Base-by-base conservation (phyloP, 2,888 invertebrate genomes). In the Scaptomyza reducta region DNA sequence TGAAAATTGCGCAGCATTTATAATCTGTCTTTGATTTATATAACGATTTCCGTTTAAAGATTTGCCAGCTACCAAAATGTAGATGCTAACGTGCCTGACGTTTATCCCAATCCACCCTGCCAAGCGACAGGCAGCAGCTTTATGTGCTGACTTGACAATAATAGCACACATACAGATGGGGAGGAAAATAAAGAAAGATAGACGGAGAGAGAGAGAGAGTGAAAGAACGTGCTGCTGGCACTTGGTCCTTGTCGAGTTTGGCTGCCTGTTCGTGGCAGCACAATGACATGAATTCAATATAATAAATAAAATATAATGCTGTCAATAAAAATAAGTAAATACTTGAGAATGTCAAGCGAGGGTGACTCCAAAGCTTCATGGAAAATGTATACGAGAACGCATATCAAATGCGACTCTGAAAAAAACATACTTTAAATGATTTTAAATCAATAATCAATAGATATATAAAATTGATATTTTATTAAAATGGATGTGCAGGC, bases 1-100 rank as follows among this genome's bases (percentile, higher is more conserved):
- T 68, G 75, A 83, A 77, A 87, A 88, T 78, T 84, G 87, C 84
- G 80, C 74, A 80, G 76, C 84, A 83, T 83, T 84, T 83, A 81
- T 88, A 87, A 88, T 87, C 82, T 80, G 84, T 76, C 82, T 80
- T 84, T 88, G 89, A 88, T 88, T 88, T 87, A 87, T 87, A 86
- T 88, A 88, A 88, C 87, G 87, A 88, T 88, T 88, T 88, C 89
- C 87, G 87, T 73, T 82, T 79, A 79, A 79, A 74, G 70, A 74
- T 67, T 54, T 74, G 62, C 76, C 59, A 50, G 70, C 56, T 53
- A 47, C 70, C 14, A 56, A 62, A 58, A 68, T 55, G 69, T 55
- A 25, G 49, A 66, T 67, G 60, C 70, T 50, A 60, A 69, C 70
- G 70, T 49, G 40, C 42, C 53, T 69, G 72, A 74, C 74, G 65